Base-by-base conservation (phyloP, 2,888 invertebrate species). In the Scaptomyza tumidula region DNA sequence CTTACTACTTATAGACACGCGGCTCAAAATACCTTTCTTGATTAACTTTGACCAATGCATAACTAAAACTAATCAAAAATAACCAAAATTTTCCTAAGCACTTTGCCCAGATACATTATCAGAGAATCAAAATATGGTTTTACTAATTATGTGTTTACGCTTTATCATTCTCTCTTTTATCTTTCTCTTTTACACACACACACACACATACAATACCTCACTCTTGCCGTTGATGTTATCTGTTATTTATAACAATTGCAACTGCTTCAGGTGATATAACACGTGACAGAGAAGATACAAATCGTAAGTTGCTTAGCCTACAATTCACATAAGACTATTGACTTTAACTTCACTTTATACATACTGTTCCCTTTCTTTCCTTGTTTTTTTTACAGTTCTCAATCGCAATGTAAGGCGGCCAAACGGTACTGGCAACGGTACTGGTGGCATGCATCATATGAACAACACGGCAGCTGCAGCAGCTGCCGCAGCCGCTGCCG, bases 241-340 rank as follows among this genome's bases (percentile, higher is more conserved):
- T 48, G 49, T 54, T 43, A 39, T 54, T 52, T 45, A 50, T 60
- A 61, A 35, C 43, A 50, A 50, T 53, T 44, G 54, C 37, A 56
- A 57, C 44, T 75, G 69, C 66, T 72, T 71, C 94, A 96, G 95
- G 95, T 94, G 95, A 96, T 93, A 94, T 95, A 90, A 95, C 95
- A 85, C 94, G 95, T 90, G 95, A 95, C 92, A 94, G 95, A 86
- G 95, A 96, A 92, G 95, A 95, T 91, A 94, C 95, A 86, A 95
- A 95, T 93, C 93, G 96, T 96, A 93, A 96, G 96, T 96, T 41
- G 44, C n/a, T 35, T 24, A 35, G 6, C 19, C 10, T 24, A n/a
- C 27, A 9, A 19, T 13, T 44, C n/a, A 7, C 16, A 24, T 39
- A 35, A 29, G 29, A 29, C 29, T 29, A 29, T 29, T 2, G 37